phyloP scores from a whole-genome alignment of 2,888 invertebrate genomes.

The Zeuzera pyrina region DNA sequence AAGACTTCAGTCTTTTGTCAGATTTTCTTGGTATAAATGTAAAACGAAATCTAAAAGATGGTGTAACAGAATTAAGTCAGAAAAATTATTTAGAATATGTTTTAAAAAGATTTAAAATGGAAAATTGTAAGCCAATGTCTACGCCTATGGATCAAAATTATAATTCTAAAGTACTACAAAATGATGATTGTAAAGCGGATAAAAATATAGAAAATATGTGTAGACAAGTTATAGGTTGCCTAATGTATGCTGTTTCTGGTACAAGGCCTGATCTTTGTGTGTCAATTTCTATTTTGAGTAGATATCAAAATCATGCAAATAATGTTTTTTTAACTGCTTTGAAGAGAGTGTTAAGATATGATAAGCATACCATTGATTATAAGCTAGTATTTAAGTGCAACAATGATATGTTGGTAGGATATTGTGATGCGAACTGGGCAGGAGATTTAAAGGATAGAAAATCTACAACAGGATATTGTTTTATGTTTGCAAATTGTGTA shows the following conservation, averaged over 20 bases:
- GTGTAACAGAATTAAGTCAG: conserved; percentile 11
- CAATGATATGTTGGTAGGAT: no score
- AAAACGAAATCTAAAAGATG: conserved; percentile 11
- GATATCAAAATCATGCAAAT: conserved; percentile 1
- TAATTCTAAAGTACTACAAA: conserved; percentile 10
- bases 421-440: no score
- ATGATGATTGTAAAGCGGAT: not conserved
- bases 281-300: conserved; percentile 8
- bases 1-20: conserved; percentile 12
- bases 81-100: conserved; percentile 12
- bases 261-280: conserved; percentile 14
- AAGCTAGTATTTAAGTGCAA: no score
- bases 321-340: not conserved
- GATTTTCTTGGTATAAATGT: conserved; percentile 14
- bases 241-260: conserved; percentile 15
- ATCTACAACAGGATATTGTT: no score
- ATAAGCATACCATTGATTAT: no score
- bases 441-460: no score
- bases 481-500: no score
- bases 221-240: conserved; percentile 11
- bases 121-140: conserved; percentile 12
- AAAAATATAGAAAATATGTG: conserved; percentile 11
- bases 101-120: no score
- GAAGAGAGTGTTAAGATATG: not conserved
- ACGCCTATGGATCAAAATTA: conserved; percentile 15